phyloP scores from a whole-genome alignment of 2,113 vertebrate species.

The Callionymus lyra region DNA sequence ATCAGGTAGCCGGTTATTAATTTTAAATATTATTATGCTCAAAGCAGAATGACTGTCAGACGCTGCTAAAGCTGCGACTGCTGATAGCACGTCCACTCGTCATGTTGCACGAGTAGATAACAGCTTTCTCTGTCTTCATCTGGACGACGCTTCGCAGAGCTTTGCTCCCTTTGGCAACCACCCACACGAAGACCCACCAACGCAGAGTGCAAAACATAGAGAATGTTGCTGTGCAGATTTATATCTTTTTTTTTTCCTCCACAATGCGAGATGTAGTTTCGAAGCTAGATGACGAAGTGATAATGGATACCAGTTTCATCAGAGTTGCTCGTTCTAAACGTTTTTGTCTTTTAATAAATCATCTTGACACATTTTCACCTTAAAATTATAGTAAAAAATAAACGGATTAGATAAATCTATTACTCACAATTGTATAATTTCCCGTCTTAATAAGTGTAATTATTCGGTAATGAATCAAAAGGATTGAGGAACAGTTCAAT shows the following conservation, averaged over 20 bases:
- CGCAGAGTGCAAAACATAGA: slow-evolving; percentile 1
- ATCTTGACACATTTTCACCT: no score
- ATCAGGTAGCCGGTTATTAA: slow-evolving; percentile 7
- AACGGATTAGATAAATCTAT: no score
- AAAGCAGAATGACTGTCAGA: neutral
- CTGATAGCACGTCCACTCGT: slow-evolving; percentile 23
- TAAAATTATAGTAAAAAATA: no score
- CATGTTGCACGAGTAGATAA: slow-evolving; percentile 41
- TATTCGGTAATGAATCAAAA: no score
- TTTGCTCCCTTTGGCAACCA: slow-evolving; percentile 10
- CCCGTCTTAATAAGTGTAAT: no score
- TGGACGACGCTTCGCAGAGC: neutral
- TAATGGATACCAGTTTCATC: no score
- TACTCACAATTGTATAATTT: no score
- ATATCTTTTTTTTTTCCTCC: neutral
- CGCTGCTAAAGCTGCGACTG: slow-evolving; percentile 3
- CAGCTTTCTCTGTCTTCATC: slow-evolving; percentile 17
- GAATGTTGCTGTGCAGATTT: neutral
- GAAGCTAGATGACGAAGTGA: no score
- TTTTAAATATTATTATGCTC: slow-evolving; percentile 13
- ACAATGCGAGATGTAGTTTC: neutral
- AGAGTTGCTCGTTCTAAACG: no score
- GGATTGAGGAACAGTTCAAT: slow-evolving; percentile 9
- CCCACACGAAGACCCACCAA: slow-evolving; percentile 22
- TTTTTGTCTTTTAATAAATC: no score